A percentile compares a stretch with the other conserved stretches of the same genome.
phyloP scores from a whole-genome alignment of 1,140 invertebrate genomes.

The Luehdorfia chinensis region DNA sequence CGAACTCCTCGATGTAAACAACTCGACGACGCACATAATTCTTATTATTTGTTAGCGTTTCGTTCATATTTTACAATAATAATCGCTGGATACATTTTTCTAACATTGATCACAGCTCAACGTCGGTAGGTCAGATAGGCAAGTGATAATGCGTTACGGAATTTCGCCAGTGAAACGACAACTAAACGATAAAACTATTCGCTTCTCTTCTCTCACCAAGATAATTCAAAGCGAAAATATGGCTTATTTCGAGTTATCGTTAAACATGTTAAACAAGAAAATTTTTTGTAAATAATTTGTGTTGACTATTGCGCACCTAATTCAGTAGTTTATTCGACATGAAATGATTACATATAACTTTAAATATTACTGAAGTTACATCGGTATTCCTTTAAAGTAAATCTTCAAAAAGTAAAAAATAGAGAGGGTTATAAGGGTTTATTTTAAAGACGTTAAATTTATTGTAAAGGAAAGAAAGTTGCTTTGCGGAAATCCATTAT shows the following conservation, averaged over 20 bases:
- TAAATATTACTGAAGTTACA: no score
- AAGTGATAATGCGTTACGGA: background rate
- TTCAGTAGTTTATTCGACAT: no score
- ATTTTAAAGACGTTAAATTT: no score
- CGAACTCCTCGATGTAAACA: constrained; percentile 38
- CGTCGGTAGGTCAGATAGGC: constrained; percentile 2
- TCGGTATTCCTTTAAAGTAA: no score
- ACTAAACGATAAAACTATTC: background rate
- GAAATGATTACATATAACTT: no score
- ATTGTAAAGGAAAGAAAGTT: no score
- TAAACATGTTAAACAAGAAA: constrained; percentile 1
- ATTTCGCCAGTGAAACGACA: background rate
- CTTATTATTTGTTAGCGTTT: constrained; percentile 21
- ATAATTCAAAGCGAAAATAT: constrained; percentile 4
- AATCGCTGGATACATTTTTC: constrained; percentile 5
- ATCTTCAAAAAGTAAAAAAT: no score
- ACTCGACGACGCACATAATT: constrained; percentile 18
- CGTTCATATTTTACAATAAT: constrained; percentile 15
- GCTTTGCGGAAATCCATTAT: no score
- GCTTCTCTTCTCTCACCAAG: background rate
- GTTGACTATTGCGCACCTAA: no score
- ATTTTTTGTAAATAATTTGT: no score
- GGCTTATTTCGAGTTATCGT: background rate
- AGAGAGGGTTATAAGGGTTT: no score
- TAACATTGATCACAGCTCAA: background rate